phyloP scores from a whole-genome alignment of 2,888 invertebrate species.

The Sisyra nigra region DNA sequence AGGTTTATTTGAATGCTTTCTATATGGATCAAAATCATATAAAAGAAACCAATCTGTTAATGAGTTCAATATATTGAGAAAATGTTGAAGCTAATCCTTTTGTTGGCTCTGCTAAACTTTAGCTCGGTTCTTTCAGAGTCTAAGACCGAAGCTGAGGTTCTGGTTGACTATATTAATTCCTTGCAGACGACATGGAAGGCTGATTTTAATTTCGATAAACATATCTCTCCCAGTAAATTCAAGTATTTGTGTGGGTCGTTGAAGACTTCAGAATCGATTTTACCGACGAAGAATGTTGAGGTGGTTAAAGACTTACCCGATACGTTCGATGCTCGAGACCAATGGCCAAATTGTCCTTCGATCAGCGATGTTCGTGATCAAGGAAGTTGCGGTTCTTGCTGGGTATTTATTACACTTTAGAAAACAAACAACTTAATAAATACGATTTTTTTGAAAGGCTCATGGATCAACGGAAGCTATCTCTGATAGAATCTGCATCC shows the following conservation, averaged over 20 bases:
- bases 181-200: conserved; percentile 50
- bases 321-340: conserved; percentile 61
- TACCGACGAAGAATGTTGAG: too few relatives aligned
- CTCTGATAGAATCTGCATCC: conserved; percentile 77
- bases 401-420: conserved; percentile 29
- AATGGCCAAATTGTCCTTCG: conserved; percentile 78
- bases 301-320: conserved; percentile 38
- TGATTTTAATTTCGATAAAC: conserved; percentile 53
- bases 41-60: too few relatives aligned
- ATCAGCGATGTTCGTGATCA: conserved; percentile 72
- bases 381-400: conserved; percentile 84
- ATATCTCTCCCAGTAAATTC: conserved; percentile 42
- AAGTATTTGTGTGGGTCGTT: conserved; percentile 50
- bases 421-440: too few relatives aligned
- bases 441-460: conserved; percentile 35
- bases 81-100: too few relatives aligned
- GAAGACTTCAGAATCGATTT: too few relatives aligned
- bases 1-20: too few relatives aligned
- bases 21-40: too few relatives aligned
- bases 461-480: conserved; percentile 85
- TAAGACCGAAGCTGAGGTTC: too few relatives aligned
- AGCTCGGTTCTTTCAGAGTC: too few relatives aligned
- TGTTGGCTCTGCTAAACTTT: too few relatives aligned
- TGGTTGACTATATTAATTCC: too few relatives aligned
- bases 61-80: too few relatives aligned